Percentiles rank a stretch among this genome's conserved stretches.
phyloP scores from a whole-genome alignment of 2,113 vertebrate species.

The Poeciliopsis occidentalis region DNA sequence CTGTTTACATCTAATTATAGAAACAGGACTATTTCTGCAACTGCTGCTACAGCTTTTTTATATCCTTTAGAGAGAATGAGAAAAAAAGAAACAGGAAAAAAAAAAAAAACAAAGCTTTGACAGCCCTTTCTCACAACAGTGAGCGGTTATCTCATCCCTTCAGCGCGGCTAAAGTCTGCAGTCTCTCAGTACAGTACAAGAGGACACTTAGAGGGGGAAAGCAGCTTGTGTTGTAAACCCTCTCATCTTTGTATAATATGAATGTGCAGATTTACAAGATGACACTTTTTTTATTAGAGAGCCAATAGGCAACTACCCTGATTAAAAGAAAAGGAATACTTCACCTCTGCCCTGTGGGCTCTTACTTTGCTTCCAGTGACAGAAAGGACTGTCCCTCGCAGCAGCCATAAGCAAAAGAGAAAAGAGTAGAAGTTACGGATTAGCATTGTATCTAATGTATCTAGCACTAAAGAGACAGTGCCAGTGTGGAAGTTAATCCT shows the following conservation, averaged over 20 bases:
- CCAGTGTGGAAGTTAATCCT: conserved; percentile 70
- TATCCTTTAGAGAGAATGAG: conserved; percentile 43
- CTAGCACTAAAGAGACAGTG: conserved; percentile 62
- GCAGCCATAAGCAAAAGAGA: conserved; percentile 60
- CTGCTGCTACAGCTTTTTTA: conserved; percentile 63
- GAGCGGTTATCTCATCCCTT: conserved; percentile 71
- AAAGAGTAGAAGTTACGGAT: conserved; percentile 44
- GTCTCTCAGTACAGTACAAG: conserved; percentile 60
- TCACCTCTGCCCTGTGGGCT: conserved; percentile 12
- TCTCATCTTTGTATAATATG: conserved; percentile 63
- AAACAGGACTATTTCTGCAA: conserved; percentile 75
- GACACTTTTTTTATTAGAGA: conserved; percentile 37
- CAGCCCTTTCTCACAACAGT: conserved; percentile 70
- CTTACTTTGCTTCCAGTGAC: conserved; percentile 3
- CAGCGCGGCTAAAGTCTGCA: conserved; percentile 65
- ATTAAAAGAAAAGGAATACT: conserved; percentile 41
- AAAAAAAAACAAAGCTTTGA: conserved; percentile 61
- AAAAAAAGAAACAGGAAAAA: conserved; percentile 5
- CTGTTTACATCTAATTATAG: conserved; percentile 81
- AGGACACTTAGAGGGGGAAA: conserved; percentile 34
- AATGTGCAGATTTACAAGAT: conserved; percentile 70
- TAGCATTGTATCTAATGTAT: conserved; percentile 71
- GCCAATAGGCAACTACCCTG: conserved; percentile 14
- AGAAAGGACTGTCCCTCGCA: conserved; percentile 55
- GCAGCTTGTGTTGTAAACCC: conserved; percentile 56